Evolutionary conservation across 2,113 vertebrate genomes (phyloP).

Genomic region (Noturus placidus): DNA sequence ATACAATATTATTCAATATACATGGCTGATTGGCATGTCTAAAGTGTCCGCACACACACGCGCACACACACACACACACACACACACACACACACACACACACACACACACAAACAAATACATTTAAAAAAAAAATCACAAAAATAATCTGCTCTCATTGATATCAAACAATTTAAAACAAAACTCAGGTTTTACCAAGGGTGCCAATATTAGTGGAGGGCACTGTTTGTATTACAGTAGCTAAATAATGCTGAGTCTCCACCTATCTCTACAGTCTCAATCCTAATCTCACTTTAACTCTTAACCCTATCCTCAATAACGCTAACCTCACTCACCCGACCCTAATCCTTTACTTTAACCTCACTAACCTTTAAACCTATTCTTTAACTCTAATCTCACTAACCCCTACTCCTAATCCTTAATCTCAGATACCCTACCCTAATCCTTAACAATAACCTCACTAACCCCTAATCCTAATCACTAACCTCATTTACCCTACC

Average conservation of each 20-base stretch:
- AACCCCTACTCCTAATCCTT: not conserved
- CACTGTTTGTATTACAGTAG: not conserved
- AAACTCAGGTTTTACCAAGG: too few species aligned
- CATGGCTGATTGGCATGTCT: too few species aligned
- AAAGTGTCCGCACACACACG: too few species aligned
- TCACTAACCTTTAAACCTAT: not conserved
- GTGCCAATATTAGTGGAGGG: too few species aligned
- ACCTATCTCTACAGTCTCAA: not conserved
- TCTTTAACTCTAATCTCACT: not conserved
- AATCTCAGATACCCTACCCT: not conserved
- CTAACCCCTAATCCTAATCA: not conserved
- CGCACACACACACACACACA: conserved; percentile 6
- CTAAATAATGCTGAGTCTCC: not conserved
- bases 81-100: conserved; percentile 10
- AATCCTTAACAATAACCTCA: not conserved
- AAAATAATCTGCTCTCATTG: too few species aligned
- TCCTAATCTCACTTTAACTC: not conserved
- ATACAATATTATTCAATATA: conserved; percentile 7
- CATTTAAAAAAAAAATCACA: not conserved
- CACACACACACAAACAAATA: not conserved
- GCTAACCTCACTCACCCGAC: not conserved
- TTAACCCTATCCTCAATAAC: not conserved
- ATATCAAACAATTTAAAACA: too few species aligned
- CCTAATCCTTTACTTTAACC: not conserved
- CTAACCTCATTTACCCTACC: not conserved